These are phyloP conservation scores for Gorsachius magnificus DNA, from an alignment of 2,797 vertebrate species.

Conservation along the genomic window DNA sequence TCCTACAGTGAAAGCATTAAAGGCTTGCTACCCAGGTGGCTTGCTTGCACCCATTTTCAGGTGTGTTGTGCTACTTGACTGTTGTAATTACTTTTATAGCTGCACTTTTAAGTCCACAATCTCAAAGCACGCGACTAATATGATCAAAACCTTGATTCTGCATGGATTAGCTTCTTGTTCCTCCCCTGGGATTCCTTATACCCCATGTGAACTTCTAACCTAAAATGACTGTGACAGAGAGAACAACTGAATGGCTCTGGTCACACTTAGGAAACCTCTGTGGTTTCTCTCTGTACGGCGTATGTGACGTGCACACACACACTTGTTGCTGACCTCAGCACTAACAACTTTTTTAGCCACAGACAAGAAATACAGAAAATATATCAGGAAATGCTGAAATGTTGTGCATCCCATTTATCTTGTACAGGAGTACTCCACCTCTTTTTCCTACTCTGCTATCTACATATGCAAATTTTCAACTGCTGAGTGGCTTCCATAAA, in stretches of 20 bases:
- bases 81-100: neutral
- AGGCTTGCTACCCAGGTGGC: neutral
- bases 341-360: neutral
- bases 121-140: neutral
- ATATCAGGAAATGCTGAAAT: neutral
- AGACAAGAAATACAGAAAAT: neutral
- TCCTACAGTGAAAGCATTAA: neutral
- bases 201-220: neutral
- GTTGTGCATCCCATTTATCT: slow-evolving; percentile 5
- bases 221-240: neutral
- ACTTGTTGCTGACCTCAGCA: slow-evolving; percentile 37
- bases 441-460: slow-evolving; percentile 40
- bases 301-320: neutral
- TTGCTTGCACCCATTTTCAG: neutral
- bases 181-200: neutral
- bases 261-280: neutral
- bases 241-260: neutral
- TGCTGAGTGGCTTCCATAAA: slow-evolving; percentile 58
- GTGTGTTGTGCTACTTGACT: neutral
- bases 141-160: neutral
- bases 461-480: slow-evolving; percentile 63
- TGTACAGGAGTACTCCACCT: neutral
- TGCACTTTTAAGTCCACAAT: neutral
- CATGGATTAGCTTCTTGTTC: neutral
- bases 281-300: rapidly evolving